Evolutionary conservation across 2,113 vertebrate genomes (phyloP).

Genomic region (Osmerus eperlanus): DNA sequence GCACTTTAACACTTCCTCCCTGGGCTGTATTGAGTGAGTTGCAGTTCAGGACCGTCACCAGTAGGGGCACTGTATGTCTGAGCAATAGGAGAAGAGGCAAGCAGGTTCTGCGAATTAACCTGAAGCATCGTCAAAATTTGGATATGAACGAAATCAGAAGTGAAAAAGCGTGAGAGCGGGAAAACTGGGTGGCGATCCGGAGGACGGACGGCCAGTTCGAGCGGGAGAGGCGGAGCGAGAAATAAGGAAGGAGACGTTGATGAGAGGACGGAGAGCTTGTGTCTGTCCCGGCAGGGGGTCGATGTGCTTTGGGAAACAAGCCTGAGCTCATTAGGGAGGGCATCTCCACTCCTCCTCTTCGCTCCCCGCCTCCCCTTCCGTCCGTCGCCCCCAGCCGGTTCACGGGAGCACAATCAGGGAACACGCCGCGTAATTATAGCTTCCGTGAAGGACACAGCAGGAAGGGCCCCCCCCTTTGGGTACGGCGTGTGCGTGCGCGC

Average conservation of each 20-base stretch:
- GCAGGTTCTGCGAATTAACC: not conserved
- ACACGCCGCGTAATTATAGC: conserved; percentile 49
- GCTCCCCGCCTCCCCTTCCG: conserved; percentile 3
- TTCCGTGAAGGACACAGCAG: conserved; percentile 47
- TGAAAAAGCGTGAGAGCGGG: too few relatives aligned
- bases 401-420: conserved; percentile 37
- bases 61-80: conserved; percentile 5
- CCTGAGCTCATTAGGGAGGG: conserved; percentile 28
- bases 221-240: not conserved
- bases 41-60: conserved; percentile 1
- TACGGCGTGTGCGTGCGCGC: conserved; percentile 14
- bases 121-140: too few relatives aligned
- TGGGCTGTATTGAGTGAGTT: not conserved
- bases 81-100: not conserved
- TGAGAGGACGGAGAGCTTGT: not conserved
- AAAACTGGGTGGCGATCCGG: too few relatives aligned
- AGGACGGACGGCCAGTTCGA: too few relatives aligned
- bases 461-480: conserved; percentile 6
- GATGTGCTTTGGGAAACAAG: conserved; percentile 13
- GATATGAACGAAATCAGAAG: too few relatives aligned
- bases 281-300: conserved; percentile 17
- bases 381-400: conserved; percentile 29
- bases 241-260: not conserved
- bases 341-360: conserved; percentile 10
- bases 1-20: not conserved